Percentiles rank a stretch among this genome's conserved stretches.
phyloP scores from a whole-genome alignment of 2,113 vertebrate genomes.

The Euleptes europaea region DNA sequence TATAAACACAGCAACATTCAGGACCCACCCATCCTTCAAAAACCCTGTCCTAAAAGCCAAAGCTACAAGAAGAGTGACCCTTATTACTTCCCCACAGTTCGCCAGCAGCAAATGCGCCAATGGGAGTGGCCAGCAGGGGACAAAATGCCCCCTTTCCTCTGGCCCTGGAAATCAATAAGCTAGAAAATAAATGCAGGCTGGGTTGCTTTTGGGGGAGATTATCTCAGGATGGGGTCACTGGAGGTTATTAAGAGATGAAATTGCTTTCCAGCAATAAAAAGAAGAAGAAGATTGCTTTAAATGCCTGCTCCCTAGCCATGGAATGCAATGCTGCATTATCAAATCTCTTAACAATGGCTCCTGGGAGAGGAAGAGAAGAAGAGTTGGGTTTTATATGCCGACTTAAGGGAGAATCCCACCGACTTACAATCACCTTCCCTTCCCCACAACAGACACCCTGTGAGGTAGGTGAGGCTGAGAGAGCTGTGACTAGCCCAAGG shows the following conservation, averaged over 20 bases:
- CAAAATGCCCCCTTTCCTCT: neutral
- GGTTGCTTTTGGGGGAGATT: conserved; percentile 35
- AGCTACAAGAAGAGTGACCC: neutral
- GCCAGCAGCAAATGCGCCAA: neutral
- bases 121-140: neutral
- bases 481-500: too few species aligned
- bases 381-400: too few species aligned
- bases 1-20: neutral
- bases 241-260: conserved; percentile 35
- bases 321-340: neutral
- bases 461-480: too few species aligned
- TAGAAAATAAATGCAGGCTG: conserved; percentile 21
- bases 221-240: conserved; percentile 14
- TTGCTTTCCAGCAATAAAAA: conserved; percentile 44
- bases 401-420: too few species aligned
- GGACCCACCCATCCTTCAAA: neutral
- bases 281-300: neutral
- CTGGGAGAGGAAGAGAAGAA: neutral
- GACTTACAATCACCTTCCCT: too few species aligned
- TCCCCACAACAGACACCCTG: too few species aligned
- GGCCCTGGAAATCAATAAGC: conserved; percentile 29
- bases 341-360: conserved; percentile 1
- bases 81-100: neutral
- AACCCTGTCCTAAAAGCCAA: neutral
- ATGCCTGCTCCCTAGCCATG: neutral